Evolutionary conservation across 37 sponge, comb jelly and placozoan genomes (phyloP), one percentile per base, ranked within the genome.

Genomic region (Corticium candelabrum): DNA sequence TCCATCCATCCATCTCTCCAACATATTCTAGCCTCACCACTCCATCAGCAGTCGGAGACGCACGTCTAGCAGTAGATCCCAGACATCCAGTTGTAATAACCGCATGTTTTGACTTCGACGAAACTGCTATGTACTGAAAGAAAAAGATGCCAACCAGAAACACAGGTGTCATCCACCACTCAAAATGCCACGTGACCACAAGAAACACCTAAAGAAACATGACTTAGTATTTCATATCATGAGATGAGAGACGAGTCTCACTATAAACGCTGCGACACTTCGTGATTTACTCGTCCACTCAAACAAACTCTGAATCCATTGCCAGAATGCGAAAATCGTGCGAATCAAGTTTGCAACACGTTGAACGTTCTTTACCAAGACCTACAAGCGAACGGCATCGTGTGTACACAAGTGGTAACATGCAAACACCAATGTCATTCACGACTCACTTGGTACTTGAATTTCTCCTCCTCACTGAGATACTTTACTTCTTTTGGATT

Each of bases 111-210:
- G n/a, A n/a, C n/a, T n/a, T n/a, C n/a, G n/a, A n/a, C n/a, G n/a
- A n/a, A n/a, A n/a, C n/a, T n/a, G n/a, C n/a, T n/a, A 90, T 11
- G 79, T 90, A 90, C 79, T 88, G 84, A 50, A 78, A 84, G 43
- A 87, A 62, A n/a, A 96, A 85, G 32, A 84, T 69, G 39, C 78
- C 5, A 3, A 70, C 72, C 2, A 78, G 39, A 7, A 85, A 39
- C 27, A 85, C 50, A 40, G 80, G 82, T 1, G 79, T 75, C 89
- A 96, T 92, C 88, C 90, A 96, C 69, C 83, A 68, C 68, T 96
- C 89, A 71, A 85, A 88, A 5, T 78, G 80, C 37, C 89, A 39
- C 31, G 79, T 82, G 4, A 72, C 74, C 70, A 84, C 4, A 2
- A 87, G 38, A 72, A 88, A 96, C 40, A 85, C 67, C 96, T 96